phyloP scores from a whole-genome alignment of 2,113 vertebrate genomes.

The Amphiprion ocellaris region DNA sequence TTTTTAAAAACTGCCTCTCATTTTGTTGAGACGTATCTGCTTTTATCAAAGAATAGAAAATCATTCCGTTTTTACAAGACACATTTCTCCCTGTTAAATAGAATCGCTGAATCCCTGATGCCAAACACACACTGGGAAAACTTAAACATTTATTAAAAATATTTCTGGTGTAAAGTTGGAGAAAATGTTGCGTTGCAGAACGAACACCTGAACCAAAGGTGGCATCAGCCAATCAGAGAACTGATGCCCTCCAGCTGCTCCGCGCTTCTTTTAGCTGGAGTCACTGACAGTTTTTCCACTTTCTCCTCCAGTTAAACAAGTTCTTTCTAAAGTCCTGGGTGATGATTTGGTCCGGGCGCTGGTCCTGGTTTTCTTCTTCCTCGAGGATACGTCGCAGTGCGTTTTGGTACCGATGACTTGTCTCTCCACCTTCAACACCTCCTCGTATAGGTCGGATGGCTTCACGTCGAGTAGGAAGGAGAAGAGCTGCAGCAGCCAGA shows the following conservation, averaged over 20 bases:
- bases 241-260: background rate
- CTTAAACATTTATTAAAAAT: too few species aligned
- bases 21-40: too few species aligned
- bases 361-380: background rate
- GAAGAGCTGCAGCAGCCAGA: conserved; percentile 81
- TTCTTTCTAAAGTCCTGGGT: background rate
- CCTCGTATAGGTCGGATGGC: conserved; percentile 53
- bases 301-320: background rate
- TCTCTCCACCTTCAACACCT: conserved; percentile 75
- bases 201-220: too few species aligned
- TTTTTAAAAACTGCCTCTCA: too few species aligned
- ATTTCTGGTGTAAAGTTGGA: too few species aligned
- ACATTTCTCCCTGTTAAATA: too few species aligned
- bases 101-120: too few species aligned
- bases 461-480: conserved; percentile 78
- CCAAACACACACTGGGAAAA: too few species aligned
- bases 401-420: conserved; percentile 35
- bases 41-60: too few species aligned
- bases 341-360: background rate
- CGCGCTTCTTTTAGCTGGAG: too few species aligned
- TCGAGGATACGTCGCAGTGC: background rate
- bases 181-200: too few species aligned
- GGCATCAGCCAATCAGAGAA: background rate
- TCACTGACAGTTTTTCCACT: background rate
- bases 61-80: too few species aligned